phyloP scores from a whole-genome alignment of 2,113 vertebrate genomes.

The Megaleporinus macrocephalus region DNA sequence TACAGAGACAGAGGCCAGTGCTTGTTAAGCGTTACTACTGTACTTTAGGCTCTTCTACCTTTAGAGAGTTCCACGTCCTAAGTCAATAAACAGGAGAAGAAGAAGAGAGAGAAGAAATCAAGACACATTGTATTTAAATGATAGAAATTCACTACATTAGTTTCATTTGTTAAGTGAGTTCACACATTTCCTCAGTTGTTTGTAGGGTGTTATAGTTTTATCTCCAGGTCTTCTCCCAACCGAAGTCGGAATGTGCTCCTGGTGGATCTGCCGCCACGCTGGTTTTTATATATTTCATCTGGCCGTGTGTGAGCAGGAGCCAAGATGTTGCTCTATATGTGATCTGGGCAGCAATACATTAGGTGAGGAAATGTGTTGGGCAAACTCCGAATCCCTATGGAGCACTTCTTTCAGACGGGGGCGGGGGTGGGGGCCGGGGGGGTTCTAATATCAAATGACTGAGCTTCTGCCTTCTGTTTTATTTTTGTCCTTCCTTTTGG shows the following conservation, averaged over 20 bases:
- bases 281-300: slow-evolving; percentile 40
- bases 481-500: neutral
- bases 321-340: slow-evolving; percentile 21
- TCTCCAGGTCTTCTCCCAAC: neutral
- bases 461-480: slow-evolving; percentile 6
- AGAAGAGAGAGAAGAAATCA: too few relatives aligned
- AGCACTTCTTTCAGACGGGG: neutral
- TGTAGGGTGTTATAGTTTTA: neutral
- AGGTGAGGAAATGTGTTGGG: slow-evolving; percentile 24
- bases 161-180: too few relatives aligned
- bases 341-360: slow-evolving; percentile 20
- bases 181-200: too few relatives aligned
- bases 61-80: too few relatives aligned
- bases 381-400: neutral
- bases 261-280: neutral
- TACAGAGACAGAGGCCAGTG: too few relatives aligned
- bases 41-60: too few relatives aligned
- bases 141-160: too few relatives aligned
- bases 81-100: too few relatives aligned
- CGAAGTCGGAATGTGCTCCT: neutral
- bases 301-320: slow-evolving; percentile 12
- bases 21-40: too few relatives aligned
- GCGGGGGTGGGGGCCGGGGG: too few relatives aligned
- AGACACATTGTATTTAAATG: too few relatives aligned
- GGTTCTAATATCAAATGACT: neutral